phyloP scores from a whole-genome alignment of 2,113 vertebrate genomes.

The Rhynchomys soricoides region DNA sequence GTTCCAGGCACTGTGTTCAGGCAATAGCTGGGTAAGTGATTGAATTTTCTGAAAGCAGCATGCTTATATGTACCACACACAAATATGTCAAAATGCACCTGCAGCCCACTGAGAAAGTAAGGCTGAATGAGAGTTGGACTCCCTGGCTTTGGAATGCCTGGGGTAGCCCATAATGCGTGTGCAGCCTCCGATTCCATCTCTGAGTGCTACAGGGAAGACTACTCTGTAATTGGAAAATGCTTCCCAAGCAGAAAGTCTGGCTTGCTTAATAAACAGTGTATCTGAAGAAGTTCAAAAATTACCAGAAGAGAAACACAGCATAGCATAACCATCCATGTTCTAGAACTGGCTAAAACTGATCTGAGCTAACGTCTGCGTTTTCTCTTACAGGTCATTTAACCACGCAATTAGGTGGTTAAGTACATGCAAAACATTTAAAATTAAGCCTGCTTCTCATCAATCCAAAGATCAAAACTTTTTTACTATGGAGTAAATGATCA shows the following conservation, averaged over 20 bases:
- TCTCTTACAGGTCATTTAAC: slow-evolving; percentile 87
- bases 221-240: slow-evolving; percentile 81
- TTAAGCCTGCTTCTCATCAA: slow-evolving; percentile 85
- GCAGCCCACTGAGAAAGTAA: not conserved
- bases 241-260: slow-evolving; percentile 85
- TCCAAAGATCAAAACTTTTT: slow-evolving; percentile 83
- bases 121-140: not conserved
- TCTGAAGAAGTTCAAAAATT: slow-evolving; percentile 83
- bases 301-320: slow-evolving; percentile 82
- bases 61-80: not conserved
- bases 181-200: slow-evolving; percentile 79
- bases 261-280: slow-evolving; percentile 84
- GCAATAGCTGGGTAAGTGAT: not conserved
- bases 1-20: not conserved
- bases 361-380: slow-evolving; percentile 73
- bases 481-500: slow-evolving; percentile 84
- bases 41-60: slow-evolving; percentile 38
- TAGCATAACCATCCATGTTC: slow-evolving; percentile 80
- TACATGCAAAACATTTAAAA: slow-evolving; percentile 87
- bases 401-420: slow-evolving; percentile 87
- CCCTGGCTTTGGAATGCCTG: not conserved
- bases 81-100: slow-evolving; percentile 36
- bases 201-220: slow-evolving; percentile 72
- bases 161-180: slow-evolving; percentile 37
- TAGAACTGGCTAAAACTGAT: slow-evolving; percentile 85